A percentile compares a stretch with the other conserved stretches of the same genome.
Conservation (phyloP, 2,113 vertebrate species). For the Sorex araneus region DNA sequence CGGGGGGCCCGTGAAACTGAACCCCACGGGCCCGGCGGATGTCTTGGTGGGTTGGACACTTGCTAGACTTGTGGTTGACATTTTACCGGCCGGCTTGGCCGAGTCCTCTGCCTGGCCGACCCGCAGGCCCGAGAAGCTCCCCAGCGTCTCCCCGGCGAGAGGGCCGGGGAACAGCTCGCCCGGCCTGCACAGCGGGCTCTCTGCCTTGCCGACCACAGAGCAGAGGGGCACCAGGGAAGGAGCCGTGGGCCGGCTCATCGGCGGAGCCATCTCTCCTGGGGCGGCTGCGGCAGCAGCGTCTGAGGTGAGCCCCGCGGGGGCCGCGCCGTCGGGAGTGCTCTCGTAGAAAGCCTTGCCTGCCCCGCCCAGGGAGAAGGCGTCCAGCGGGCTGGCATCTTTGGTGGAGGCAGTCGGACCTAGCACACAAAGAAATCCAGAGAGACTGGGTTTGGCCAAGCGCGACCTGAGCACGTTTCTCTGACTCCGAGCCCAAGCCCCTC, state of each 20-base stretch:
- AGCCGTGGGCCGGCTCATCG: slow-evolving; percentile 73
- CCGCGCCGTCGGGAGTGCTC: slow-evolving; percentile 83
- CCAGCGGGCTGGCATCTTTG: slow-evolving; percentile 87
- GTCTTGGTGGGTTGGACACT: slow-evolving; percentile 80
- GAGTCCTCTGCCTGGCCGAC: slow-evolving; percentile 94
- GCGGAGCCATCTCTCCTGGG: slow-evolving; percentile 79
- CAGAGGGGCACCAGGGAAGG: slow-evolving; percentile 74
- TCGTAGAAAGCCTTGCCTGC: slow-evolving; percentile 88
- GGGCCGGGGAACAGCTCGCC: slow-evolving; percentile 86
- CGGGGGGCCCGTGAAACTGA: slow-evolving; percentile 85
- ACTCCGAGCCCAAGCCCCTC: not conserved
- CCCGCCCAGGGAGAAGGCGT: slow-evolving; percentile 86
- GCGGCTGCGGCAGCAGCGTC: slow-evolving; percentile 56
- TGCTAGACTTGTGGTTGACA: slow-evolving; percentile 46
- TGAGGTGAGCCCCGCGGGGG: slow-evolving; percentile 85
- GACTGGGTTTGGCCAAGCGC: slow-evolving; percentile 28
- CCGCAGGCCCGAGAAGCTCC: slow-evolving; percentile 94
- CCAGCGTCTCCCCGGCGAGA: slow-evolving; percentile 94
- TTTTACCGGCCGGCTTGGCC: slow-evolving; percentile 85
- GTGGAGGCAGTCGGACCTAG: slow-evolving; percentile 77
- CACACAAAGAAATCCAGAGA: slow-evolving; percentile 27
- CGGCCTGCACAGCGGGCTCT: slow-evolving; percentile 87
- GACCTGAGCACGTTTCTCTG: not conserved
- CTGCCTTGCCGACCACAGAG: slow-evolving; percentile 84
- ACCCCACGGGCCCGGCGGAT: slow-evolving; percentile 74